Evolutionary conservation across 2,797 vertebrate species (phyloP).

Genomic region (Mormyrops attenuatus): DNA sequence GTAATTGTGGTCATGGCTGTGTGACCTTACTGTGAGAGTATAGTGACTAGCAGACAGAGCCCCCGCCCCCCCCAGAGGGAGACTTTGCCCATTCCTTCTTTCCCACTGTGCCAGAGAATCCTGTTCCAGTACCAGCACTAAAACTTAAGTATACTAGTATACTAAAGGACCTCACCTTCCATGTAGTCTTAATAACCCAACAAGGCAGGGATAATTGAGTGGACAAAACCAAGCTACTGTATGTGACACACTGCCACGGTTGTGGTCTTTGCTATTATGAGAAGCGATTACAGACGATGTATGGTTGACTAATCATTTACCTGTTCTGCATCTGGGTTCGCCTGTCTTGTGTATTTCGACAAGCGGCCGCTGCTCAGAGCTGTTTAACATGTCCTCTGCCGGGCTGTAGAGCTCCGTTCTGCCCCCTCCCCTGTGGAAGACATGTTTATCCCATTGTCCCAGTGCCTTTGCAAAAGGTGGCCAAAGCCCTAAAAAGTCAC

Average conservation of each 20-base stretch:
- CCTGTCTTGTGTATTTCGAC: background rate
- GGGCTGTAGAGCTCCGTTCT: background rate
- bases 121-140: background rate
- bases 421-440: background rate
- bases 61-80: conserved; percentile 45
- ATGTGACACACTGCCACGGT: background rate
- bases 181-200: background rate
- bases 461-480: background rate
- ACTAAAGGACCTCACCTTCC: background rate
- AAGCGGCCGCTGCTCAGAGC: background rate
- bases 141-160: background rate
- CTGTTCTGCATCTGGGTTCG: background rate
- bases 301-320: background rate
- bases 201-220: background rate
- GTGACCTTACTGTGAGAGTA: conserved; percentile 54
- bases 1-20: conserved; percentile 62
- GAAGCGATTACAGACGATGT: background rate
- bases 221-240: background rate
- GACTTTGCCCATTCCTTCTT: conserved; percentile 28
- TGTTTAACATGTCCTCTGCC: background rate
- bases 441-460: background rate
- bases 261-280: background rate
- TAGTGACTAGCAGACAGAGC: conserved; percentile 44
- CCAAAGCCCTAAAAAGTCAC: background rate
- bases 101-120: background rate